A percentile compares a stretch with the other conserved stretches of the same genome.
These are phyloP conservation scores for Octonoba sinensis DNA, from an alignment of 2,888 invertebrate genomes.

Conservation along the genomic window DNA sequence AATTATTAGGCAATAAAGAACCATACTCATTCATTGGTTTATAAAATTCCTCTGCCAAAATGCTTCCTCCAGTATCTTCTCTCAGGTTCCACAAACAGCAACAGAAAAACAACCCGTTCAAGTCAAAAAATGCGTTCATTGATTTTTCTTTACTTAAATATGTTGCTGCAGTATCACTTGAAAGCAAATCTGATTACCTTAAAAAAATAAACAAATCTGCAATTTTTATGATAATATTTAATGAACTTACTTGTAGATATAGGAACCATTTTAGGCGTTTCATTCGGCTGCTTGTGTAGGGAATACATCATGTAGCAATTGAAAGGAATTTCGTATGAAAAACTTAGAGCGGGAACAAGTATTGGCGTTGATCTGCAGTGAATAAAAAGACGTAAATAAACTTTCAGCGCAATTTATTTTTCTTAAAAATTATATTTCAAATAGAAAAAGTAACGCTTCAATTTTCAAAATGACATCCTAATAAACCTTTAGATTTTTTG, in stretches of 20 bases:
- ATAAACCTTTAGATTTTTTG: background rate
- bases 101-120: too few species aligned
- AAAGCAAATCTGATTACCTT: too few species aligned
- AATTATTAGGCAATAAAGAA: too few species aligned
- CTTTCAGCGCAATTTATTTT: background rate
- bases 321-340: conserved; percentile 57
- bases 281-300: conserved; percentile 18
- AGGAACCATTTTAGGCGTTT: conserved; percentile 24
- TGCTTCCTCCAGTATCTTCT: too few species aligned
- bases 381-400: background rate
- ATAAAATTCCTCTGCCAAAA: too few species aligned
- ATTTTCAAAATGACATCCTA: background rate
- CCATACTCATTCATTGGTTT: too few species aligned
- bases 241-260: conserved; percentile 52
- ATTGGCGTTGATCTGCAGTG: conserved; percentile 35
- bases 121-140: too few species aligned
- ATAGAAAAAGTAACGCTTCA: too few species aligned
- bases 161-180: too few species aligned
- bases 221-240: background rate
- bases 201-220: too few species aligned
- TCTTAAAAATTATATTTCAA: background rate
- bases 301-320: conserved; percentile 60
- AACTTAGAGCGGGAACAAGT: conserved; percentile 39
- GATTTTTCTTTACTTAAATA: too few species aligned
- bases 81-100: too few species aligned